Evolutionary conservation across 2,888 invertebrate genomes (phyloP).

Genomic region (Conus canariensis): DNA sequence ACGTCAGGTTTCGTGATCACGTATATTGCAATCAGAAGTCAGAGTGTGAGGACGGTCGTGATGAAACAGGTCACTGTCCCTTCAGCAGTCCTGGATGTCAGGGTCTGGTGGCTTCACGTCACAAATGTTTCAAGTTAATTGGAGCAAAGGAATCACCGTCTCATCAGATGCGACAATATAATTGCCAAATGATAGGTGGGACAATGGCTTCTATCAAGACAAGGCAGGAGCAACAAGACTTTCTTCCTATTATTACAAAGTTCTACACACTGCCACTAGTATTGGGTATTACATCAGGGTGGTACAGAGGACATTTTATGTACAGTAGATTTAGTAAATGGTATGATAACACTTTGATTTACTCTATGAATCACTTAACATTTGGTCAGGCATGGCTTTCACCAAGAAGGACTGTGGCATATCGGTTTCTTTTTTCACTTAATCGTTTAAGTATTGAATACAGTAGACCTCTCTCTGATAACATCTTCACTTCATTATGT

Average conservation of each 20-base stretch:
- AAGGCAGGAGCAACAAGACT: not conserved
- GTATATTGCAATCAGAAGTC: conserved; percentile 20
- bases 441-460: not conserved
- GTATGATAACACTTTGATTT: not conserved
- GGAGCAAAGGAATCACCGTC: not conserved
- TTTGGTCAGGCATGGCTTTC: too few relatives aligned
- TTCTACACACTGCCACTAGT: not conserved
- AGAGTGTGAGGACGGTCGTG: conserved; percentile 28
- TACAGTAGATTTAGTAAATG: not conserved
- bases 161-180: too few relatives aligned
- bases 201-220: not conserved
- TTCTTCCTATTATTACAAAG: not conserved
- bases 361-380: not conserved
- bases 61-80: conserved; percentile 24
- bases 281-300: not conserved
- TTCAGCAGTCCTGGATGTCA: not conserved
- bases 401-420: too few relatives aligned
- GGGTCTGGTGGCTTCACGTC: not conserved
- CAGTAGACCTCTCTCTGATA: too few relatives aligned
- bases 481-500: not conserved
- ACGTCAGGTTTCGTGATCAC: not conserved
- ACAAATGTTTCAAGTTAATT: not conserved
- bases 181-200: not conserved
- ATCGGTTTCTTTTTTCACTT: too few relatives aligned
- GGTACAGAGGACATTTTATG: not conserved